Percentiles rank a stretch among this genome's conserved stretches.
Conservation (phyloP, 1,140 invertebrate genomes). For the Cotesia glomerata region DNA sequence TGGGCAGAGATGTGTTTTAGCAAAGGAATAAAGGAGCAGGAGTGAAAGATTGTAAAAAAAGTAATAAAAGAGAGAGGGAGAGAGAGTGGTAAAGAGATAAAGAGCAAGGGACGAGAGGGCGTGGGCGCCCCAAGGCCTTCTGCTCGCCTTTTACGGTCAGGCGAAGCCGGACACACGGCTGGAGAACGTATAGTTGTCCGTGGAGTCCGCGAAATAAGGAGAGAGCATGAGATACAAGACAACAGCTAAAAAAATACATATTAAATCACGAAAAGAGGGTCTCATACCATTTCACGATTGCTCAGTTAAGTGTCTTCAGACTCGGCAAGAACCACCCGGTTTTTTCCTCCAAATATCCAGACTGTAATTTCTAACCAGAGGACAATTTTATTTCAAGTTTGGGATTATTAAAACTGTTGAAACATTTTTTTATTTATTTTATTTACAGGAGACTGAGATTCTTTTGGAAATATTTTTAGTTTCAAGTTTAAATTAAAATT, state of each 20-base stretch:
- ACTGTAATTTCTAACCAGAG: neutral
- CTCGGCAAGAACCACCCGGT: neutral
- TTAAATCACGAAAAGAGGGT: conserved; percentile 18
- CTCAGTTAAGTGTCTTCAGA: neutral
- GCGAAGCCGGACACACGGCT: conserved; percentile 44
- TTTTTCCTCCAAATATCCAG: neutral
- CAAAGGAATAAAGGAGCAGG: conserved; percentile 21
- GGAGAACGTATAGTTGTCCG: conserved; percentile 20
- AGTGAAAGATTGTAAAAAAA: conserved; percentile 11
- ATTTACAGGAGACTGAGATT: too few species aligned
- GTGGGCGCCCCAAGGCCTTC: conserved; percentile 57
- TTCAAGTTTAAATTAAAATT: too few species aligned
- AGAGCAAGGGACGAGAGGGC: conserved; percentile 43
- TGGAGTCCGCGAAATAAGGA: conserved; percentile 29
- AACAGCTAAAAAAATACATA: conserved; percentile 14
- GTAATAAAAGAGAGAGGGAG: conserved; percentile 24
- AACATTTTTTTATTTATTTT: too few species aligned
- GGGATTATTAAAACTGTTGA: too few species aligned
- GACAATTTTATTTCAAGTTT: too few species aligned
- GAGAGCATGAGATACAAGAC: conserved; percentile 23
- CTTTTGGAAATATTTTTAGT: too few species aligned
- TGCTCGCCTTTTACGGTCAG: conserved; percentile 53
- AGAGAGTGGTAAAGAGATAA: conserved; percentile 27
- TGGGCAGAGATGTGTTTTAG: neutral
- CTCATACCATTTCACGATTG: conserved; percentile 17